Evolutionary conservation across 2,888 invertebrate genomes (phyloP).

Genomic region (Oxycera nigricornis): DNA sequence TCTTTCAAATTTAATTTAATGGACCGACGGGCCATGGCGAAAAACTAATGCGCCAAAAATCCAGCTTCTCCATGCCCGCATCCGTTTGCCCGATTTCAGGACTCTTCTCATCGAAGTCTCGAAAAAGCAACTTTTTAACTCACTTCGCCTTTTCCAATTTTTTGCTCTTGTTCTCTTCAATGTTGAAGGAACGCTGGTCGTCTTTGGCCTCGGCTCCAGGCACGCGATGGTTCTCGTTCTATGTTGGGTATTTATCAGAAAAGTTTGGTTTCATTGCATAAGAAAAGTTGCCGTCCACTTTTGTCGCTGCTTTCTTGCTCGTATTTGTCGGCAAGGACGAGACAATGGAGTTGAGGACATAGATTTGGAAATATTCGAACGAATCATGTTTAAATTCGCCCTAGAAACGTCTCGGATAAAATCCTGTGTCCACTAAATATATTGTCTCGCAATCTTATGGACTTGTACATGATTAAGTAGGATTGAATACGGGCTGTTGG

Average conservation of each 20-base stretch:
- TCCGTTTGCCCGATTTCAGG: conserved; percentile 2
- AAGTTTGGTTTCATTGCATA: conserved; percentile 35
- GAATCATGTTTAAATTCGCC: conserved; percentile 25
- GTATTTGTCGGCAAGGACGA: not conserved
- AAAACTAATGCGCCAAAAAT: conserved; percentile 39
- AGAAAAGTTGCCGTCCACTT: not conserved
- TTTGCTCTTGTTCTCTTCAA: not conserved
- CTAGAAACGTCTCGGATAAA: conserved; percentile 9
- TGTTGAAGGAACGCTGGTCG: not conserved
- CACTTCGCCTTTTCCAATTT: conserved; percentile 1
- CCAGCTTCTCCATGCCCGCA: not conserved
- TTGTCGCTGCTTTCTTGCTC: not conserved
- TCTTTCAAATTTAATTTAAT: conserved; percentile 40
- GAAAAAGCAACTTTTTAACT: conserved; percentile 31
- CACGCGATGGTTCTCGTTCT: not conserved
- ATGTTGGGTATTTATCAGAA: conserved; percentile 26
- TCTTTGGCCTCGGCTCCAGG: not conserved
- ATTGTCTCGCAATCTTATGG: conserved; percentile 18
- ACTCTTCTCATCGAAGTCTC: not conserved
- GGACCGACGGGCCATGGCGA: conserved; percentile 38
- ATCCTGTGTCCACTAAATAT: conserved; percentile 21
- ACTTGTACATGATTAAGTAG: not conserved
- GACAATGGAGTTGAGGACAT: conserved; percentile 11
- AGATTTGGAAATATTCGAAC: conserved; percentile 31
- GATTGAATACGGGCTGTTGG: not conserved